Percentiles rank a stretch among this genome's conserved stretches.
phyloP scores from a whole-genome alignment of 37 sponge, comb jelly and placozoan species.

The Tethya wilhelma region DNA sequence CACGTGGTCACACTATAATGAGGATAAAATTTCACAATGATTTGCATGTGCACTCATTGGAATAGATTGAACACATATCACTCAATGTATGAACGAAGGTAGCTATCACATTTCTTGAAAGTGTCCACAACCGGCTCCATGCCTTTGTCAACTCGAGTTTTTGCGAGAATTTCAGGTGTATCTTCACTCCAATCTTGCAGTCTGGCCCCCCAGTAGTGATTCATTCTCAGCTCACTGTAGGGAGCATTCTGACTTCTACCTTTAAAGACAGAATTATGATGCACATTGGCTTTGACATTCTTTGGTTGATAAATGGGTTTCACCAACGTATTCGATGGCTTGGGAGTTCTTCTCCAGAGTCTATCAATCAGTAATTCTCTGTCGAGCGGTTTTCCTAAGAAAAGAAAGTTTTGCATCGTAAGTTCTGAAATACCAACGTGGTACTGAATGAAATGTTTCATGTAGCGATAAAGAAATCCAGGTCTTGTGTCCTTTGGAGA shows the following conservation, averaged over 20 bases:
- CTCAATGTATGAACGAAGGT: constrained; percentile 13
- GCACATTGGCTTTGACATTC: constrained; percentile 45
- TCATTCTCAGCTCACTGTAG: constrained; percentile 43
- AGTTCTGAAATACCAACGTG: constrained; percentile 55
- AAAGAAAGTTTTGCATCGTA: constrained; percentile 69
- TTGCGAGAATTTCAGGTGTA: constrained; percentile 50
- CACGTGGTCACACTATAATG: too few species aligned
- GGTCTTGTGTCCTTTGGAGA: constrained; percentile 53
- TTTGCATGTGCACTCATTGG: not conserved
- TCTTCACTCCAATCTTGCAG: constrained; percentile 79
- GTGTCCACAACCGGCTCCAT: constrained; percentile 43
- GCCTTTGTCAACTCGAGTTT: constrained; percentile 43
- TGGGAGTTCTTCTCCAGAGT: constrained; percentile 49
- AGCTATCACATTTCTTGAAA: constrained; percentile 29
- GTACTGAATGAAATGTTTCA: constrained; percentile 27
- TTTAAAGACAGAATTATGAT: constrained; percentile 41
- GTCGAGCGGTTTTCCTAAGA: constrained; percentile 51
- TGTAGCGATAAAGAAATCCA: constrained; percentile 51
- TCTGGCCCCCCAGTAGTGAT: constrained; percentile 87
- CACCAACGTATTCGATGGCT: constrained; percentile 54
- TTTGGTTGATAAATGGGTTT: constrained; percentile 72
- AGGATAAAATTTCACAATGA: too few species aligned
- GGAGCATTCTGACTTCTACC: constrained; percentile 40
- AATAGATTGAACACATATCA: not conserved
- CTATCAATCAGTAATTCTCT: constrained; percentile 51